Conservation (phyloP, 2,888 invertebrate species). For the Drosophila monieri region DNA sequence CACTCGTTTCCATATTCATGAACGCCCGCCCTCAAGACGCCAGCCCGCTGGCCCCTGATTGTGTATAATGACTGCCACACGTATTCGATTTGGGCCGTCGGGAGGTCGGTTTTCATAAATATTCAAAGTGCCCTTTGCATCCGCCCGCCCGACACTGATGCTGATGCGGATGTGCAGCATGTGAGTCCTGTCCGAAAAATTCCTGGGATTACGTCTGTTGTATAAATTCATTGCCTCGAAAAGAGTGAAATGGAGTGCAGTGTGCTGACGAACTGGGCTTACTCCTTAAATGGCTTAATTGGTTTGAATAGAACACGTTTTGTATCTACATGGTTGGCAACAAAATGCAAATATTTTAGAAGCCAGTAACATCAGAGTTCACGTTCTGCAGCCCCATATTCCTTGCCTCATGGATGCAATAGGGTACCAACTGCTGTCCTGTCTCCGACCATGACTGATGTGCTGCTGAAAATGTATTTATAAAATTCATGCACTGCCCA, state of each 20-base stretch:
- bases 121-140: conserved; percentile 55
- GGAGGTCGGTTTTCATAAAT: conserved; percentile 56
- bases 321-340: background rate
- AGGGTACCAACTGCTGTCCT: conserved; percentile 20
- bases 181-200: conserved; percentile 31
- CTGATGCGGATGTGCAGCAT: conserved; percentile 53
- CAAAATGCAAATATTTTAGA: too few relatives aligned
- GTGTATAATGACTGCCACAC: conserved; percentile 63
- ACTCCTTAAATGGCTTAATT: background rate
- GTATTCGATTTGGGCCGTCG: conserved; percentile 50
- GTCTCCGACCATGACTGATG: conserved; percentile 43
- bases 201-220: conserved; percentile 35
- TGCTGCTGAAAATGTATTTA: conserved; percentile 69
- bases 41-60: conserved; percentile 29
- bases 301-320: background rate
- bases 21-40: conserved; percentile 37
- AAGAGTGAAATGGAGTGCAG: background rate
- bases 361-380: too few relatives aligned
- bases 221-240: conserved; percentile 41
- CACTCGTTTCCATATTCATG: conserved; percentile 56
- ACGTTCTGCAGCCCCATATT: background rate
- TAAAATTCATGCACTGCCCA: conserved; percentile 68
- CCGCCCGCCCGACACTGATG: conserved; percentile 49
- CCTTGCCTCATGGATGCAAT: background rate
- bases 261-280: background rate